A percentile compares a stretch with the other conserved stretches of the same genome.
These are phyloP conservation scores for Holacanthella duospinosa DNA, from an alignment of 2,888 invertebrate genomes.

Conservation along the genomic window DNA sequence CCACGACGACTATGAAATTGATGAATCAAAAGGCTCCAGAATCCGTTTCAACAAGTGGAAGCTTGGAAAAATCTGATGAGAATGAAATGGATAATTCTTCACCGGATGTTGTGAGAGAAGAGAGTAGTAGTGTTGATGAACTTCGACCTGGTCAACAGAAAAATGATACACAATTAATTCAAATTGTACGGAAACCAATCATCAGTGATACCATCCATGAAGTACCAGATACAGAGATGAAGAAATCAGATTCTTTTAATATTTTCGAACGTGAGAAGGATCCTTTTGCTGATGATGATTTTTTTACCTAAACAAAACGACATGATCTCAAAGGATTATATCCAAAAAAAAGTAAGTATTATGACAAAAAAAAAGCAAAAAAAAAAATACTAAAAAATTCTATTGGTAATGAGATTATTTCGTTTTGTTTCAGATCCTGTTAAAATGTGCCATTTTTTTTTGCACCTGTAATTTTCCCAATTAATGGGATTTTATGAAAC, in stretches of 20 bases:
- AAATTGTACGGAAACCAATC: not conserved
- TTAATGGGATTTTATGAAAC: too few species aligned
- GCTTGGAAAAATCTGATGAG: not conserved
- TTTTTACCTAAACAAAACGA: conserved; percentile 48
- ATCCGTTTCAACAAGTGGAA: too few species aligned
- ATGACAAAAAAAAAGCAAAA: too few species aligned
- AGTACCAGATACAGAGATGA: conserved; percentile 44
- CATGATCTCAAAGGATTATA: not conserved
- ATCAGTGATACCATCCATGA: conserved; percentile 1
- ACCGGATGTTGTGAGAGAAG: conserved; percentile 14
- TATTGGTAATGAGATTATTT: too few species aligned
- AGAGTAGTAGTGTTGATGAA: conserved; percentile 4
- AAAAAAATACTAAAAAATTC: too few species aligned
- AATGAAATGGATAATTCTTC: not conserved
- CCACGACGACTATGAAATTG: too few species aligned
- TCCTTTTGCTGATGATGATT: conserved; percentile 73
- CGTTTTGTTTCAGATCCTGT: too few species aligned
- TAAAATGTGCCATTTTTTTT: too few species aligned
- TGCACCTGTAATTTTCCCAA: too few species aligned
- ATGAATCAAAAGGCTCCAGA: too few species aligned
- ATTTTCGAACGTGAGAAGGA: conserved; percentile 76
- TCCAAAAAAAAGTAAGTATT: too few species aligned
- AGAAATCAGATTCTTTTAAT: conserved; percentile 80
- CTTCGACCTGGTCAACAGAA: not conserved
- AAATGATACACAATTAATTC: not conserved